Conservation (phyloP, 2,797 vertebrate genomes). For the Sternotherus odoratus region DNA sequence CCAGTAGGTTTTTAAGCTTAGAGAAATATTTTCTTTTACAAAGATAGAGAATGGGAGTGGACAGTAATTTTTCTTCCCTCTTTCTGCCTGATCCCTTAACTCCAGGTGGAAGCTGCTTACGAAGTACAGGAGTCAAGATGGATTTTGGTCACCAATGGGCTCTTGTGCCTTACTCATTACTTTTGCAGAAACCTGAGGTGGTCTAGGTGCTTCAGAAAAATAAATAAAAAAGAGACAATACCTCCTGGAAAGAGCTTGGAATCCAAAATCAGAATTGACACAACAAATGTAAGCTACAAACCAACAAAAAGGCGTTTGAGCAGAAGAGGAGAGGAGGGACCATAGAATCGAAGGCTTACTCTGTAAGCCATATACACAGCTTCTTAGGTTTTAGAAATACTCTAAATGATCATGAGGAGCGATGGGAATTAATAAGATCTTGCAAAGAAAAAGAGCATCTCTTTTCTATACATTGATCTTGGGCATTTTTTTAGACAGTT, state of each 20-base stretch:
- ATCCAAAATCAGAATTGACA: background rate
- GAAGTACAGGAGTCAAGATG: background rate
- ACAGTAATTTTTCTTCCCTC: background rate
- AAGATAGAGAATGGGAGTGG: background rate
- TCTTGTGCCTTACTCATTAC: background rate
- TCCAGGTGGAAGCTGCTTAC: background rate
- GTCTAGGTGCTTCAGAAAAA: background rate
- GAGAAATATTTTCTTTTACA: background rate
- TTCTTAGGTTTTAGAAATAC: background rate
- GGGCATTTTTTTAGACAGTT: background rate
- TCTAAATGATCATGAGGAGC: background rate
- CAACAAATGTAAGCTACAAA: background rate
- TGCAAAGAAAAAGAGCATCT: background rate
- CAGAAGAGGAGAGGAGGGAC: background rate
- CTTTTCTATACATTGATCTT: background rate
- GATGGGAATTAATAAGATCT: background rate
- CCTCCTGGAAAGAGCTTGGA: background rate
- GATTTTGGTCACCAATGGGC: background rate
- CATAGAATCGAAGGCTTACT: background rate
- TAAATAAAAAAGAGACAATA: background rate
- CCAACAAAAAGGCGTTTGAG: background rate
- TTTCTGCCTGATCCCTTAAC: background rate
- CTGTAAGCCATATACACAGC: background rate
- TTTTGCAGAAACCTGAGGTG: background rate
- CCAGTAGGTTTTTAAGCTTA: background rate